These are phyloP conservation scores for Sardinella longiceps DNA, from an alignment of 2,797 vertebrate species.

Conservation along the genomic window DNA sequence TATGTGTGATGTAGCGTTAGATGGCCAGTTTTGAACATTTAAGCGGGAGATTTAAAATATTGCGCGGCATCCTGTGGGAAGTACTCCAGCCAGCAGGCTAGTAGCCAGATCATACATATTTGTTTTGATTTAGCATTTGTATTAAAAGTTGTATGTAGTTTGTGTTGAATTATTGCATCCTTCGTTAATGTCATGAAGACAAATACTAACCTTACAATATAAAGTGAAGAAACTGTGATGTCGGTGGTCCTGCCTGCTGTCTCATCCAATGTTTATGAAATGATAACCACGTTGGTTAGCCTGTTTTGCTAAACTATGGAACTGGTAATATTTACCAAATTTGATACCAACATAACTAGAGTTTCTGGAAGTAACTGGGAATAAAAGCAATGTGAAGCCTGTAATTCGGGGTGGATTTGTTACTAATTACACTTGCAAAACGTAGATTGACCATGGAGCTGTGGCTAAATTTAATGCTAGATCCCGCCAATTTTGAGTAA, in stretches of 20 bases:
- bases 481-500: constrained; percentile 47
- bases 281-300: not conserved
- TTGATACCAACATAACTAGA: not conserved
- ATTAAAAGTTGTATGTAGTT: not conserved
- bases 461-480: not conserved
- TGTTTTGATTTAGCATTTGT: not conserved
- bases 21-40: constrained; percentile 50
- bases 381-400: no score
- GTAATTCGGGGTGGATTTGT: not conserved
- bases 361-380: not conserved
- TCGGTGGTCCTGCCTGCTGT: not conserved
- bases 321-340: not conserved
- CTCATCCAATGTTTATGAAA: not conserved
- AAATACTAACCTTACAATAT: not conserved
- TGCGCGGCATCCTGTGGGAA: constrained; percentile 50
- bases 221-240: no score
- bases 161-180: not conserved
- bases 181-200: not conserved
- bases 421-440: not conserved
- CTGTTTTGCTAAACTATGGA: not conserved
- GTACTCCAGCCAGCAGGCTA: not conserved
- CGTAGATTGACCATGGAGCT: not conserved
- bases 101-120: not conserved
- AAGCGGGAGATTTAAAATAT: constrained; percentile 80
- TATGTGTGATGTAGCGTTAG: not conserved